These are phyloP conservation scores for Drosophila simulans DNA, from an alignment of 1,140 invertebrate genomes.

Conservation along the genomic window DNA sequence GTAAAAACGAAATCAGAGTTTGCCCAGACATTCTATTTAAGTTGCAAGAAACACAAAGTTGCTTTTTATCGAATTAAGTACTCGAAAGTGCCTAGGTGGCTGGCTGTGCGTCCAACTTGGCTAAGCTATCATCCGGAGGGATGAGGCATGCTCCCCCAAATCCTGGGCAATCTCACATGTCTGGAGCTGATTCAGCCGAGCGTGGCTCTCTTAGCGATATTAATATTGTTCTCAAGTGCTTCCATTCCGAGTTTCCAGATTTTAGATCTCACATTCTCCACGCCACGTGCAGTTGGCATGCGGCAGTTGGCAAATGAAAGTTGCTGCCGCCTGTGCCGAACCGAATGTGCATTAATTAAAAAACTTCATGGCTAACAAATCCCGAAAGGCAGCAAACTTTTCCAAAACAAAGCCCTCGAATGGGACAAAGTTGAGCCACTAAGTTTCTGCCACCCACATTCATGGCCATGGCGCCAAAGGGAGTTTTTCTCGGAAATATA, in stretches of 20 bases:
- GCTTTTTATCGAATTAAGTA: slow-evolving; percentile 53
- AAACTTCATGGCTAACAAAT: slow-evolving; percentile 45
- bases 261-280: slow-evolving; percentile 1
- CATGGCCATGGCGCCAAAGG: slow-evolving; percentile 3
- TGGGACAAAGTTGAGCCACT: slow-evolving; percentile 26
- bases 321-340: neutral
- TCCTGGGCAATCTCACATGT: slow-evolving; percentile 20
- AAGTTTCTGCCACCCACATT: slow-evolving; percentile 1
- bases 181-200: slow-evolving; percentile 20
- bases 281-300: slow-evolving; percentile 8
- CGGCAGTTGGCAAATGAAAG: neutral
- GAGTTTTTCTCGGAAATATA: neutral
- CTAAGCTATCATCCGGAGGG: neutral
- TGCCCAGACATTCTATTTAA: slow-evolving; percentile 49
- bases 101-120: slow-evolving; percentile 7
- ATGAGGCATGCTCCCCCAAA: no score
- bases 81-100: slow-evolving; percentile 27
- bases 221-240: slow-evolving; percentile 48
- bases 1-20: slow-evolving; percentile 39
- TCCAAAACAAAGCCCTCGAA: slow-evolving; percentile 25
- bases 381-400: slow-evolving; percentile 25
- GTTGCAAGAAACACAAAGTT: slow-evolving; percentile 55
- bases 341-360: slow-evolving; percentile 50
- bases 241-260: neutral
- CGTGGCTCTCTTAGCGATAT: slow-evolving; percentile 10